Base-by-base conservation (phyloP, 2,888 invertebrate genomes). In the Papilio demoleus region DNA sequence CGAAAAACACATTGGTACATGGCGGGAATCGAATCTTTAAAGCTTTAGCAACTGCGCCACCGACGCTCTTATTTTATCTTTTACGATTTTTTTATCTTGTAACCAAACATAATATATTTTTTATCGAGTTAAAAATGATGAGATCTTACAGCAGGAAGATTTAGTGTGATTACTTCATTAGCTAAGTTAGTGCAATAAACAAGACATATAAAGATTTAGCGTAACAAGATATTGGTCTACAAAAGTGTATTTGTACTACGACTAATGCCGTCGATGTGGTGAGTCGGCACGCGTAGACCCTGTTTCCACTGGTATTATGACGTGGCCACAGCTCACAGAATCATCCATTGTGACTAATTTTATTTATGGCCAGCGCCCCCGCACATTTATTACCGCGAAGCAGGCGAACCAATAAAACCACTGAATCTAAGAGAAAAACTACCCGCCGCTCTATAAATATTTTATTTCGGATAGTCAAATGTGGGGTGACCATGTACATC, bases 361-460 rank as follows among this genome's bases (percentile, higher is more conserved):
- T 90, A 91, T 92, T 88, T 91, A 91, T 88, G 78, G 81, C 76
- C 71, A 73, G 72, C 79, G 79, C 80, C 88, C 88, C 85, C 78
- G 79, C 84, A 86, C 88, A 91, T 90, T 86, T 90, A 88, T 90
- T 87, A 88, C 88, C 84, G 83, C 87, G 84, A 85, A 88, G 85
- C 86, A 85, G 85, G 79, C 85, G 77, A 81, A 81, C 90, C 92
- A 92, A 92, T 92, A 92, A 90, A 92, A 91, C 90, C 90, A 91
- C 87, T 92, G 92, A 92, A 92, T 92, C 92, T 92, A 91, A 91
- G 90, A 91, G 92, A 92, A 92, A 91, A 92, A 92, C 84, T 91
- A 88, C 92, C 87, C 88, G 85, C 83, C 78, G 81, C 84, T 86
- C 88, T 88, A 92, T 92, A 92, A 92, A 92, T 92, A 91, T 92